phyloP scores from a whole-genome alignment of 2,888 invertebrate genomes.

The Andricus quercusramuli region DNA sequence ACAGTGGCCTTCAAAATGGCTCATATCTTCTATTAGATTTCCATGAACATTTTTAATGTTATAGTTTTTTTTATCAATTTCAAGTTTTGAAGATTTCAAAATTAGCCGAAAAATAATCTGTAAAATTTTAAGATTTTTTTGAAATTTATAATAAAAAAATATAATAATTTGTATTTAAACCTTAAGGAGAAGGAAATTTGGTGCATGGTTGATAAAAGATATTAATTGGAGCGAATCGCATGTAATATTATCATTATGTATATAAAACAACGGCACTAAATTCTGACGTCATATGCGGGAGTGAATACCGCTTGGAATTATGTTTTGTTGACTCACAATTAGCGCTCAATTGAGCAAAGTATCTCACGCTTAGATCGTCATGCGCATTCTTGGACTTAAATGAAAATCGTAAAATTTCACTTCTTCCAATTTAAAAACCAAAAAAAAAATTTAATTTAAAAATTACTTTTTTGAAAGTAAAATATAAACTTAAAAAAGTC shows the following conservation, averaged over 20 bases:
- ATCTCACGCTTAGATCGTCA: conserved; percentile 45
- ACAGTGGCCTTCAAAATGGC: no score
- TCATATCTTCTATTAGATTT: no score
- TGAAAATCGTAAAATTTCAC: neutral
- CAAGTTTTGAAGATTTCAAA: no score
- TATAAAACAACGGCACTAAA: neutral
- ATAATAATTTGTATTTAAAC: neutral
- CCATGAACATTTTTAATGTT: no score
- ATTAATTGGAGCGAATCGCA: conserved; percentile 15
- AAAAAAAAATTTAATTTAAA: neutral
- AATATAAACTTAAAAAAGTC: neutral
- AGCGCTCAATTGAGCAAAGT: conserved; percentile 67
- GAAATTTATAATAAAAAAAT: no score
- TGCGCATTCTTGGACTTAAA: conserved; percentile 41
- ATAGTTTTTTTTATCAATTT: no score
- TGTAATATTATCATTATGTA: conserved; percentile 11
- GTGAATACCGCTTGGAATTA: conserved; percentile 51
- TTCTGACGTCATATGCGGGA: conserved; percentile 57
- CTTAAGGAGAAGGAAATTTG: neutral
- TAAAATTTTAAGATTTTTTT: no score
- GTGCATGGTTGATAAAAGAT: neutral
- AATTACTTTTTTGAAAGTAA: neutral
- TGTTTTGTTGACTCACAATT: conserved; percentile 72
- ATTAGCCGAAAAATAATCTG: no score
- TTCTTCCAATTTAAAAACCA: neutral